A percentile compares a stretch with the other conserved stretches of the same genome.
These are phyloP conservation scores for Campoplex capitator DNA, from an alignment of 2,888 invertebrate species.

Conservation along the genomic window DNA sequence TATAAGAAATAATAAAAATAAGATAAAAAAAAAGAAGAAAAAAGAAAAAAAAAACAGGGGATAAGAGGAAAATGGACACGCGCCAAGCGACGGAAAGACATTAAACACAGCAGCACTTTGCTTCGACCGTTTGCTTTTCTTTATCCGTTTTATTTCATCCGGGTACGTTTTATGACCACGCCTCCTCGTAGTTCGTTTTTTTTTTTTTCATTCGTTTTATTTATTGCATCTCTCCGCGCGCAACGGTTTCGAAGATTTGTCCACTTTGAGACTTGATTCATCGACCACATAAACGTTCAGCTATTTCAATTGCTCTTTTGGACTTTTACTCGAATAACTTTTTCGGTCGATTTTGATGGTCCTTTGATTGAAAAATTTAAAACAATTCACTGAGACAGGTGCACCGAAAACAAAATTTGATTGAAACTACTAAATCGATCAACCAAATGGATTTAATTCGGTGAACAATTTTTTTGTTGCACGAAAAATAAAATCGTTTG, in stretches of 20 bases:
- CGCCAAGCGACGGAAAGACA: constrained; percentile 34
- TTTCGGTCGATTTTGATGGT: not conserved
- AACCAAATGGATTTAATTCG: not conserved
- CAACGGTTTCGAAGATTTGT: not conserved
- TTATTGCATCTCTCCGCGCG: constrained; percentile 3
- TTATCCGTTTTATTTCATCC: constrained; percentile 40
- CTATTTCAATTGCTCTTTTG: not conserved
- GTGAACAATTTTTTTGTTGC: not conserved
- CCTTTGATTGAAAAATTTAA: not conserved
- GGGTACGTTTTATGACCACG: constrained; percentile 43
- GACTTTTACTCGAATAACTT: not conserved
- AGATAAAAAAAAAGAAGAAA: too few species aligned
- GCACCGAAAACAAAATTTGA: too few species aligned
- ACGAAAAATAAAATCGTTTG: too few species aligned
- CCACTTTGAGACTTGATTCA: not conserved
- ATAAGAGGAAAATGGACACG: constrained; percentile 40
- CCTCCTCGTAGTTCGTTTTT: not conserved
- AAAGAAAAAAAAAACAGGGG: not conserved
- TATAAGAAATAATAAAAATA: not conserved
- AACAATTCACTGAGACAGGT: too few species aligned
- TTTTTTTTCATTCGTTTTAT: constrained; percentile 26
- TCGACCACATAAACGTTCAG: not conserved
- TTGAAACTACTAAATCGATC: too few species aligned
- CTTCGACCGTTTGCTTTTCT: constrained; percentile 27
- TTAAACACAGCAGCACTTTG: constrained; percentile 14